A percentile compares a stretch with the other conserved stretches of the same genome.
These are phyloP conservation scores for Brachionus rubens DNA, from an alignment of 1,140 invertebrate genomes.

Conservation along the genomic window DNA sequence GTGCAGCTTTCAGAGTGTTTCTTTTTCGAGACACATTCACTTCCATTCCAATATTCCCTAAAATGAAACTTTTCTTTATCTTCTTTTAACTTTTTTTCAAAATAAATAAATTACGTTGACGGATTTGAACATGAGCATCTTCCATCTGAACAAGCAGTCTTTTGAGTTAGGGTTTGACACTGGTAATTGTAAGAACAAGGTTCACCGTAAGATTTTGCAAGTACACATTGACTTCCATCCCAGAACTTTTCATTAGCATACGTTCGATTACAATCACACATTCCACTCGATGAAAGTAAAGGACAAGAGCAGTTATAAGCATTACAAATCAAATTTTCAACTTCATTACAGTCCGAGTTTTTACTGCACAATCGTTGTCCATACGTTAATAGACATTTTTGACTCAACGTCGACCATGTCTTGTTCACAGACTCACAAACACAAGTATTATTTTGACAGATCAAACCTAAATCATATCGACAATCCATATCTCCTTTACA, in stretches of 20 bases:
- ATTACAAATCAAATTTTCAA: not conserved
- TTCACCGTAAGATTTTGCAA: not conserved
- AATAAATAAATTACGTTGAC: not conserved
- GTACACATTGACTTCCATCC: not conserved
- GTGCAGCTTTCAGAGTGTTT: not conserved
- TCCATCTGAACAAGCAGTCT: not conserved
- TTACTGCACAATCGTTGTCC: not conserved
- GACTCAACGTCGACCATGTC: not conserved
- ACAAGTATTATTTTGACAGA: not conserved
- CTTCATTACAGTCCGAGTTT: not conserved
- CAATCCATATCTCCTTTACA: not conserved
- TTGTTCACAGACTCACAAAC: not conserved
- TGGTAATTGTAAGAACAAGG: not conserved
- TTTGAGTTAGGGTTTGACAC: not conserved
- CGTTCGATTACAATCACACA: slow-evolving; percentile 11
- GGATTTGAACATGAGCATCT: not conserved
- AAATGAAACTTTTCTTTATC: not conserved
- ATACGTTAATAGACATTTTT: not conserved
- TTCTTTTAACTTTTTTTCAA: not conserved
- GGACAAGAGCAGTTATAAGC: not conserved
- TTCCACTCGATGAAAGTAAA: not conserved
- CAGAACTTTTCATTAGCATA: not conserved
- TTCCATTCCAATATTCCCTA: too few species aligned
- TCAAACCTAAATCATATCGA: not conserved
- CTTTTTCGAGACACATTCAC: not conserved